Percentiles rank a stretch among this genome's conserved stretches.
Evolutionary conservation across 1,140 invertebrate species (phyloP).

Genomic region (Drosophila takahashii): DNA sequence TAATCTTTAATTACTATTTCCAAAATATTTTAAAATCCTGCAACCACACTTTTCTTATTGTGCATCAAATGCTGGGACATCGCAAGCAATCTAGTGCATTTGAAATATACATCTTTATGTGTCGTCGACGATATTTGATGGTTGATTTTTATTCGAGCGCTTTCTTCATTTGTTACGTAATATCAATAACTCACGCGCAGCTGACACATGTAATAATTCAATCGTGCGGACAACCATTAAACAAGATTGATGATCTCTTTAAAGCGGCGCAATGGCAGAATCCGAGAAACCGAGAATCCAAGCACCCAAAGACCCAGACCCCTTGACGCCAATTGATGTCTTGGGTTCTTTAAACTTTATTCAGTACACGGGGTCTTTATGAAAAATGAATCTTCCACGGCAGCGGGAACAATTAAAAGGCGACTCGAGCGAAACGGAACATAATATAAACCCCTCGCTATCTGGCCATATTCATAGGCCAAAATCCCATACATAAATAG

Average conservation of each 20-base stretch:
- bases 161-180: slow-evolving; percentile 82
- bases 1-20: neutral
- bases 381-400: slow-evolving; percentile 62
- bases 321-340: slow-evolving; percentile 56
- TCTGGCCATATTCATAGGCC: slow-evolving; percentile 25
- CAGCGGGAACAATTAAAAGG: slow-evolving; percentile 66
- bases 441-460: slow-evolving; percentile 31
- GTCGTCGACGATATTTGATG: slow-evolving; percentile 51
- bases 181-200: slow-evolving; percentile 82
- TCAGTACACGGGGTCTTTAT: slow-evolving; percentile 24
- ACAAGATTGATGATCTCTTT: slow-evolving; percentile 84
- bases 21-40: too few species aligned
- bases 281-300: neutral
- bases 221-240: slow-evolving; percentile 84
- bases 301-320: slow-evolving; percentile 45
- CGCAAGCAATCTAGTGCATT: neutral
- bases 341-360: slow-evolving; percentile 63
- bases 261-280: slow-evolving; percentile 48
- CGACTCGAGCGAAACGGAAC: slow-evolving; percentile 3
- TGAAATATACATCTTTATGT: slow-evolving; percentile 9
- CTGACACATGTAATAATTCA: slow-evolving; percentile 85
- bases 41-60: neutral
- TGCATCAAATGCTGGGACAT: neutral
- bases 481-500: slow-evolving; percentile 4
- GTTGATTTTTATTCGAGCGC: slow-evolving; percentile 74